Evolutionary conservation across 2,888 invertebrate genomes (phyloP), one percentile per base, ranked within the genome.

Genomic region (Carterocephalus palaemon): DNA sequence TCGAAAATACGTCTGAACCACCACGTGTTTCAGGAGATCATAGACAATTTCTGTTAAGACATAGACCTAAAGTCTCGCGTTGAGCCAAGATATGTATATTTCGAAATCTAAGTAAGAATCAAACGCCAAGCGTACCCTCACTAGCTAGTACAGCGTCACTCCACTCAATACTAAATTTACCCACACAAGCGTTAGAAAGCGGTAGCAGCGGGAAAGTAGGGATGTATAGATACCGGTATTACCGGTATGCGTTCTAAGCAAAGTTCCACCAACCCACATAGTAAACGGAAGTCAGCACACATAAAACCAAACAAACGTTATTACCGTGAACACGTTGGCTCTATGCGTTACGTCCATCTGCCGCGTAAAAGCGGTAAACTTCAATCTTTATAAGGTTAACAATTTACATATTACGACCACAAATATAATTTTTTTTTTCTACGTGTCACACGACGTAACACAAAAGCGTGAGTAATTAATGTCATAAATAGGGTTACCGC

Each of bases 301-400:
- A 66, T 63, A 61, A 67, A 64, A 53, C 49, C 52, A 53, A 52
- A 59, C 47, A 64, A 66, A 60, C 59, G 55, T 49, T 49, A 54
- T 59, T 62, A 86, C 86, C 86, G 75, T 85, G 69, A 70, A 72
- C 69, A 75, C 76, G 81, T 72, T 66, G 80, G 71, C 72, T 74
- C 75, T 83, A 84, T 81, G 76, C 81, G 83, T 80, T 87, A 88
- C 73, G 88, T 88, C 88, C 88, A 88, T 74, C 88, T 88, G 84
- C 70, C 79, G 75, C 68, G 68, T 67, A 67, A 80, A 79, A 78
- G 81, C 82, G 78, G 71, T 76, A 83, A 84, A 79, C 67, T 33
- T 33, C 41, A 33, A 33, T 40, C 23, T 42, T 42, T 42, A 42
- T 42, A 66, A 60, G 67, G 65, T 76, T 64, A 71, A 70, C 66